These are phyloP conservation scores for Benitochromis conjunctus DNA, from an alignment of 2,113 vertebrate species.

Conservation along the genomic window DNA sequence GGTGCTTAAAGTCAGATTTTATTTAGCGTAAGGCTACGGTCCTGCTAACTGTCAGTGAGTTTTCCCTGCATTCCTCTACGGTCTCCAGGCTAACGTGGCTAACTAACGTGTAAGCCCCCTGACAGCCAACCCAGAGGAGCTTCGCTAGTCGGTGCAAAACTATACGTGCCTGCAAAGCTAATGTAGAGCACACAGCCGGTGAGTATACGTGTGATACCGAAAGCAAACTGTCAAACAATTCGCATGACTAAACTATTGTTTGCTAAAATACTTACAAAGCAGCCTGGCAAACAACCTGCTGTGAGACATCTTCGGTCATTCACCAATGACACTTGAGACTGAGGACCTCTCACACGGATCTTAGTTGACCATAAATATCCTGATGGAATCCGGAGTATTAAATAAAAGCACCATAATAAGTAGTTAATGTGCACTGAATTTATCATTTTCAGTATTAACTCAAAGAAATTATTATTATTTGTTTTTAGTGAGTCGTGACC, in stretches of 20 bases:
- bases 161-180: not conserved
- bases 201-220: accelerated
- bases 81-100: not conserved
- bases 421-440: accelerated
- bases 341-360: conserved; percentile 34
- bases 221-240: not conserved
- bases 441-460: accelerated
- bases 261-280: conserved; percentile 72
- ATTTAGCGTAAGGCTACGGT: not conserved
- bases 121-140: not conserved
- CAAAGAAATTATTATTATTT: not conserved
- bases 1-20: not conserved
- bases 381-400: not conserved
- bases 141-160: not conserved
- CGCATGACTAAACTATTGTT: not conserved
- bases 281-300: conserved; percentile 74
- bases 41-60: not conserved
- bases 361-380: conserved; percentile 36
- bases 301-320: conserved; percentile 80
- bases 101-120: conserved; percentile 11
- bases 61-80: not conserved
- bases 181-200: not conserved
- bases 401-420: not conserved
- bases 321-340: conserved; percentile 76
- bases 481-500: not conserved